A percentile compares a stretch with the other conserved stretches of the same genome.
Conservation (phyloP, 2,113 vertebrate genomes). For the Gracilinanus agilis region DNA sequence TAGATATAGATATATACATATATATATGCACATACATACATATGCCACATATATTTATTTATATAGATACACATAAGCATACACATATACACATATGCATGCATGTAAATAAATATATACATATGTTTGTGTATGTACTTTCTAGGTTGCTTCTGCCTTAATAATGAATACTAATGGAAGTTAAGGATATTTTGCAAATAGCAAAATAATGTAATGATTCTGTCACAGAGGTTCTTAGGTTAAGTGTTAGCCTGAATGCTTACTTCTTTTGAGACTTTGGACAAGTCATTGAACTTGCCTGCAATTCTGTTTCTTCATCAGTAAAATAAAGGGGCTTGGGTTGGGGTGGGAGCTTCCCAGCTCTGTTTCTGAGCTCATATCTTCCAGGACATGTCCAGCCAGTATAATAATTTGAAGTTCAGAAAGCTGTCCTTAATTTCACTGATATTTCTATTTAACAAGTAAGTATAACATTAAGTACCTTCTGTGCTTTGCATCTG, state of each 20-base stretch:
- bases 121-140: no score
- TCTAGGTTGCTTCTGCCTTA: neutral
- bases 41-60: no score
- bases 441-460: neutral
- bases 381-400: constrained; percentile 36
- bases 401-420: constrained; percentile 4
- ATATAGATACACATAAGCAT: no score
- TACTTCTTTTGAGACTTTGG: neutral
- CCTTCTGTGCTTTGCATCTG: no score
- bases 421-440: constrained; percentile 5
- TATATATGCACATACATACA: no score
- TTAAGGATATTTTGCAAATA: neutral
- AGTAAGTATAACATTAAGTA: neutral
- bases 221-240: neutral
- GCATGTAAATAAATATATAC: no score
- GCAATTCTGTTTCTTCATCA: neutral
- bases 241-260: neutral
- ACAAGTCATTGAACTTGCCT: neutral
- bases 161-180: no score
- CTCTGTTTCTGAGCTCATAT: neutral
- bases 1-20: no score
- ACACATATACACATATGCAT: no score
- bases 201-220: neutral
- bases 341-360: neutral
- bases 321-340: neutral